A percentile compares a stretch with the other conserved stretches of the same genome.
Evolutionary conservation across 1,140 invertebrate genomes (phyloP).

Genomic region (Macrobrachium nipponense): DNA sequence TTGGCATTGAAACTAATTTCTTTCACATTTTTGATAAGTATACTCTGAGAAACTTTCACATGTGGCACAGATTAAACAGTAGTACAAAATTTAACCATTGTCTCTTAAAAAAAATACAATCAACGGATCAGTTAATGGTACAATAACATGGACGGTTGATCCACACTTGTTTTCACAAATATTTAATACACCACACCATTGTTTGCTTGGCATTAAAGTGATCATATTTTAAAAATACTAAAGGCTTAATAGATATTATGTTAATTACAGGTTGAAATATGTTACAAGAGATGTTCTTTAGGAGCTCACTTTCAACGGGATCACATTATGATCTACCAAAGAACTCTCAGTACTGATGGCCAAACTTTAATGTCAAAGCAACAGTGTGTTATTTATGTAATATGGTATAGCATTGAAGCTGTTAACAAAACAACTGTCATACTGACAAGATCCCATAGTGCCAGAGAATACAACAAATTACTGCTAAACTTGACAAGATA

Average conservation of each 20-base stretch:
- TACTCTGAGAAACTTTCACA: no score
- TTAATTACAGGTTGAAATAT: background rate
- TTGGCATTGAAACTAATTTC: no score
- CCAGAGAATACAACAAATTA: no score
- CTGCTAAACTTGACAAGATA: no score
- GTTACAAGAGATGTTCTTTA: background rate
- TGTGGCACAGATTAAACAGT: background rate
- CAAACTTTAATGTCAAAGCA: background rate
- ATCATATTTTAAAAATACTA: background rate
- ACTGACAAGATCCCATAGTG: no score
- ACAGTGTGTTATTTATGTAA: background rate
- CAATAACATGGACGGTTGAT: conserved; percentile 59
- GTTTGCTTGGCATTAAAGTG: background rate
- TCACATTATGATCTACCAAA: background rate
- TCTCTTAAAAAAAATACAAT: conserved; percentile 34
- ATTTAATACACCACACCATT: background rate
- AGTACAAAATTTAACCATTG: conserved; percentile 45
- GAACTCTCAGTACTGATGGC: conserved; percentile 12
- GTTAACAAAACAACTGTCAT: no score
- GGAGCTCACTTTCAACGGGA: background rate
- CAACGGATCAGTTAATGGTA: conserved; percentile 42
- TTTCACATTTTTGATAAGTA: no score
- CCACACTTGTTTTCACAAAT: conserved; percentile 29
- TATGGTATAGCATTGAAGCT: no score
- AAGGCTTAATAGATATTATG: background rate